Evolutionary conservation across 2,113 vertebrate species (phyloP).

Genomic region (Mesocricetus auratus): DNA sequence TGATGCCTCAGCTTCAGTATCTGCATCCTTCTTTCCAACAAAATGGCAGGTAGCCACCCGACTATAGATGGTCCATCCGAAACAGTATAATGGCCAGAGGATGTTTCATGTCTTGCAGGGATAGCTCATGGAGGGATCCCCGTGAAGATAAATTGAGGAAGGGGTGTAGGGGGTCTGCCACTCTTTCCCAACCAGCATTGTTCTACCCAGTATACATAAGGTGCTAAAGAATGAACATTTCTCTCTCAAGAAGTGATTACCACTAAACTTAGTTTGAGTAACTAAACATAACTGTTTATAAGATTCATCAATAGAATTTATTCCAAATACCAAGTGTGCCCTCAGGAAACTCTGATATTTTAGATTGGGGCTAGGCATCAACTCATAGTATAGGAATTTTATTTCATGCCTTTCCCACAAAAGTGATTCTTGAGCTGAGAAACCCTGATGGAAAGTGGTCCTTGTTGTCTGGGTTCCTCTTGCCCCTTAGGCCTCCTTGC

Average conservation of each 20-base stretch:
- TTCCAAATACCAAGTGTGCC: background rate
- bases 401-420: background rate
- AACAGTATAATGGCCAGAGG: background rate
- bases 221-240: background rate
- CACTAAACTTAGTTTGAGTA: background rate
- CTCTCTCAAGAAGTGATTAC: background rate
- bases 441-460: background rate
- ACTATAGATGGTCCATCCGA: background rate
- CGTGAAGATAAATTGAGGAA: background rate
- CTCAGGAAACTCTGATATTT: background rate
- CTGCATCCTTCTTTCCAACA: background rate
- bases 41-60: background rate
- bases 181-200: background rate
- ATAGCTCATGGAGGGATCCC: background rate
- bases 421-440: background rate
- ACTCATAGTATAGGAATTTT: background rate
- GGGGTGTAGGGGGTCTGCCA: background rate
- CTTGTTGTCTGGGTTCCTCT: background rate
- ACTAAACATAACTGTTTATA: background rate
- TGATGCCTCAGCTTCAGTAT: background rate
- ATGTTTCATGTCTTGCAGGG: background rate
- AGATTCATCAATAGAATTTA: background rate
- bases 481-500: background rate
- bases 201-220: background rate
- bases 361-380: background rate